These are phyloP conservation scores for Cherax destructor DNA, from an alignment of 1,140 invertebrate species.

Conservation along the genomic window DNA sequence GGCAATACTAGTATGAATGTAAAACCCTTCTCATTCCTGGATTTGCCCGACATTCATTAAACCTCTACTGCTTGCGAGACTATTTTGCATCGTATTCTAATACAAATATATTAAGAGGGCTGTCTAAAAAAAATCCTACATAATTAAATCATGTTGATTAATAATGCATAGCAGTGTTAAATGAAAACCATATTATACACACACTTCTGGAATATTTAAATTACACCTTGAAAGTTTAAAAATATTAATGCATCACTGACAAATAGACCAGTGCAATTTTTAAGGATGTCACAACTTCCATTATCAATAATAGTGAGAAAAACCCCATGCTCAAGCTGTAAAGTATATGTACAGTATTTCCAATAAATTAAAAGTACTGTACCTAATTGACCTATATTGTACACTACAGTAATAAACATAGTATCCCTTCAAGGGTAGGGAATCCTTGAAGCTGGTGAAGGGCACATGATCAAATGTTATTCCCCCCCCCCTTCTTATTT, in stretches of 20 bases:
- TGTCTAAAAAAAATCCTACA: neutral
- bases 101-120: neutral
- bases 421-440: no score
- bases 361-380: no score
- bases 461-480: no score
- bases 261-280: neutral
- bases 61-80: neutral
- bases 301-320: neutral
- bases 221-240: neutral
- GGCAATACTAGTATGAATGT: no score
- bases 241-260: neutral
- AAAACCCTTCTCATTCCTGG: neutral
- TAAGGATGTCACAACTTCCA: neutral
- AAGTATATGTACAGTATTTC: no score
- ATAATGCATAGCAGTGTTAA: neutral
- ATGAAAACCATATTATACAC: neutral
- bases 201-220: slow-evolving; percentile 3
- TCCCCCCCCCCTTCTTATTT: neutral
- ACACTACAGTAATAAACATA: no score
- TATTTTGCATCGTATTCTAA: neutral
- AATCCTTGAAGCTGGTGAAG: no score
- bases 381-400: no score
- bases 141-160: neutral
- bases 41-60: neutral
- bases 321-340: no score